Evolutionary conservation across 2,113 vertebrate genomes (phyloP).

Genomic region (Syngnathus typhle): DNA sequence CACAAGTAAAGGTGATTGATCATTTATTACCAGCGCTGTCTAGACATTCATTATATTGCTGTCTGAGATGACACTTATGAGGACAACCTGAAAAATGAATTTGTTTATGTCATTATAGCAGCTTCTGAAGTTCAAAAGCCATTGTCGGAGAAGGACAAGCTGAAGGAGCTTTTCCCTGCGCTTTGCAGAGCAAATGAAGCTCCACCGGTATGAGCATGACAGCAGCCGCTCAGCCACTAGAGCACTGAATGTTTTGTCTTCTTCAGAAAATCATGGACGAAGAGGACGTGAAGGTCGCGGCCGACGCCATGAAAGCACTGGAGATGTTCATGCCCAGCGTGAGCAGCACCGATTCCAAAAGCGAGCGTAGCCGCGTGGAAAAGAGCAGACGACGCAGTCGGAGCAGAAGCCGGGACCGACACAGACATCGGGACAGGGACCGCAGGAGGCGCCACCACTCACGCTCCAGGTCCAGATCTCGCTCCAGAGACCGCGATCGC

Average conservation of each 20-base stretch:
- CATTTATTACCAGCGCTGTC: neutral
- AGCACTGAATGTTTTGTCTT: neutral
- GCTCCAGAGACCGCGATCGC: slow-evolving; percentile 73
- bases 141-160: slow-evolving; percentile 81
- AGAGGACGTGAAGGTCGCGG: slow-evolving; percentile 93
- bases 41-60: neutral
- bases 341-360: slow-evolving; percentile 63
- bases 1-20: slow-evolving; percentile 73
- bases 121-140: slow-evolving; percentile 67
- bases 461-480: slow-evolving; percentile 81
- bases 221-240: neutral
- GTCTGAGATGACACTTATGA: neutral
- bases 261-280: slow-evolving; percentile 81
- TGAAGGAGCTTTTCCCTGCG: slow-evolving; percentile 90
- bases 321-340: slow-evolving; percentile 92
- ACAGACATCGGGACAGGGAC: slow-evolving; percentile 62
- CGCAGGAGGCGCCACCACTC: slow-evolving; percentile 68
- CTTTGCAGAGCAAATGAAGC: slow-evolving; percentile 87
- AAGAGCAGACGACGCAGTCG: slow-evolving; percentile 67
- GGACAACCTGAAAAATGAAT: neutral
- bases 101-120: slow-evolving; percentile 4
- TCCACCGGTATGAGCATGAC: slow-evolving; percentile 67
- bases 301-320: slow-evolving; percentile 88
- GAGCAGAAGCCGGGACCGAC: slow-evolving; percentile 67
- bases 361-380: slow-evolving; percentile 71